Evolutionary conservation across 2,888 invertebrate genomes (phyloP).

Genomic region (Trichogramma evanescens): DNA sequence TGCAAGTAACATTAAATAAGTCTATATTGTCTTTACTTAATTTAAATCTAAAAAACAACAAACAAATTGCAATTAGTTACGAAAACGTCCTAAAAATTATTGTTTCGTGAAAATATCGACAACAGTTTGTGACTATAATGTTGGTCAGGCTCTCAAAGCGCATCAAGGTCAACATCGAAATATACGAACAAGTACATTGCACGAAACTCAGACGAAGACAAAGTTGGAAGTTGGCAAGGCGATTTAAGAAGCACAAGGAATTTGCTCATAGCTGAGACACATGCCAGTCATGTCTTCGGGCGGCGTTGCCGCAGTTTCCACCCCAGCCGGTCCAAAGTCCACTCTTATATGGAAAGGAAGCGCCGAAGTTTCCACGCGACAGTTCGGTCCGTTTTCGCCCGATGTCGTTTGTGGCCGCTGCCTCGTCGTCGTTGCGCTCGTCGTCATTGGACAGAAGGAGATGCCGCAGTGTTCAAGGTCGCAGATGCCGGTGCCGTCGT

Average conservation of each 20-base stretch:
- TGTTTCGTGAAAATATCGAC: too few relatives aligned
- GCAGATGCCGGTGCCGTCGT: constrained; percentile 59
- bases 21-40: too few relatives aligned
- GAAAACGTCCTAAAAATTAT: too few relatives aligned
- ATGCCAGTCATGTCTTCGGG: constrained; percentile 79
- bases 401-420: not conserved
- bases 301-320: constrained; percentile 52
- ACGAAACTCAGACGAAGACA: too few relatives aligned
- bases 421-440: not conserved
- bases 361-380: constrained; percentile 67
- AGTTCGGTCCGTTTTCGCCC: constrained; percentile 43
- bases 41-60: too few relatives aligned
- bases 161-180: too few relatives aligned
- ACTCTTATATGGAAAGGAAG: constrained; percentile 73
- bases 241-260: constrained; percentile 54
- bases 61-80: too few relatives aligned
- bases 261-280: constrained; percentile 67
- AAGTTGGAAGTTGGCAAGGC: not conserved
- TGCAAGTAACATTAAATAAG: too few relatives aligned
- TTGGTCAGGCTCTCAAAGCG: too few relatives aligned
- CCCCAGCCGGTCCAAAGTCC: constrained; percentile 64
- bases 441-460: constrained; percentile 56
- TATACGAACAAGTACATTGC: too few relatives aligned
- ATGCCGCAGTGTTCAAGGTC: constrained; percentile 74
- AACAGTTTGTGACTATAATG: too few relatives aligned